Percentiles rank a stretch among this genome's conserved stretches.
phyloP scores from a whole-genome alignment of 2,113 vertebrate genomes.

The Thryonomys swinderianus region DNA sequence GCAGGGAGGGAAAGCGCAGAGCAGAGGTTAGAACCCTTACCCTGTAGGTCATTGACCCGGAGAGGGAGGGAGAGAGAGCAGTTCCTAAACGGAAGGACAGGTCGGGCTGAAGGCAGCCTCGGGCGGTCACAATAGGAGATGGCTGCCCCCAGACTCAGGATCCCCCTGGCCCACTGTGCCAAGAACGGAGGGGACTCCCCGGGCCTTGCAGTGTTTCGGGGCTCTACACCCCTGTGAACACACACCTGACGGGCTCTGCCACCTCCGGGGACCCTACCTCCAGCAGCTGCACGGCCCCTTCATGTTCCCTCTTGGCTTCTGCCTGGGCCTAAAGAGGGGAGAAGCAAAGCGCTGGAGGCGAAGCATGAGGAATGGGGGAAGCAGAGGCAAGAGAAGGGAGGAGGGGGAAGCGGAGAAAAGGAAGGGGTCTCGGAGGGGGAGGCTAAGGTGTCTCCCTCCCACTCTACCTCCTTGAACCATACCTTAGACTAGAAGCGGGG shows the following conservation, averaged over 20 bases:
- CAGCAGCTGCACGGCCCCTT: conserved; percentile 96
- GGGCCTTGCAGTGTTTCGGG: neutral
- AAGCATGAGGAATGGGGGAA: neutral
- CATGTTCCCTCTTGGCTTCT: conserved; percentile 96
- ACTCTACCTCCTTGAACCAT: neutral
- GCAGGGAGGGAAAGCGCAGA: conserved; percentile 83
- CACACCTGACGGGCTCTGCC: neutral
- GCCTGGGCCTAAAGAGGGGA: conserved; percentile 92
- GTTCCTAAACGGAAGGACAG: conserved; percentile 1
- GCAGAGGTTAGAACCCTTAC: conserved; percentile 83
- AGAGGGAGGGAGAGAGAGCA: neutral
- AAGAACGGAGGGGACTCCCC: neutral
- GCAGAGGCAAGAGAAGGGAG: too few relatives aligned
- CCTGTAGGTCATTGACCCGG: conserved; percentile 55
- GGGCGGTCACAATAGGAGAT: neutral
- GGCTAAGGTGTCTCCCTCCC: neutral
- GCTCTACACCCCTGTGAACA: neutral
- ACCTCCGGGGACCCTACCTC: conserved; percentile 89
- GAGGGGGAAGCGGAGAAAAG: neutral
- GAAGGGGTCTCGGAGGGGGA: neutral
- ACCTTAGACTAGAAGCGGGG: neutral
- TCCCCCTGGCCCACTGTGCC: neutral
- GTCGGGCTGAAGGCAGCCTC: neutral
- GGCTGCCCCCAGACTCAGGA: neutral
- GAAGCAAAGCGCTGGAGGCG: conserved; percentile 1